These are phyloP conservation scores for Ceuthmochares aereus DNA, from an alignment of 2,113 vertebrate species.

Conservation along the genomic window DNA sequence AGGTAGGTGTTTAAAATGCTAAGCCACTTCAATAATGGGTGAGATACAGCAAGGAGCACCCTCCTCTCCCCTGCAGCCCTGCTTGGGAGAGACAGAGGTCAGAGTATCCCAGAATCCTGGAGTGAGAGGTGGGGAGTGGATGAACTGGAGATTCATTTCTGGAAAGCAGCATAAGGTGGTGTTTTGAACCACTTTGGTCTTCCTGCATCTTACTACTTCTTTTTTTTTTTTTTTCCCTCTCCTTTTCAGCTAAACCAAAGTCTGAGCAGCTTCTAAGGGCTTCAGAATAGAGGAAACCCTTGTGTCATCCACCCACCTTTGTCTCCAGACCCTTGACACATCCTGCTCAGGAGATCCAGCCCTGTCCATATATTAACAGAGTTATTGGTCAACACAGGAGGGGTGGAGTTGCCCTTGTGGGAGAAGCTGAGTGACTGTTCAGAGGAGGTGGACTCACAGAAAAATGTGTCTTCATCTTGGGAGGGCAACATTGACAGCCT, in stretches of 20 bases:
- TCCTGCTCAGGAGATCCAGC: not conserved
- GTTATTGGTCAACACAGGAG: not conserved
- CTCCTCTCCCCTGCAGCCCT: not conserved
- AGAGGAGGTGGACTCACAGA: not conserved
- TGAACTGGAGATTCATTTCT: not conserved
- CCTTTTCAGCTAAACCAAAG: not conserved
- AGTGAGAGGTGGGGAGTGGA: not conserved
- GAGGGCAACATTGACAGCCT: not conserved
- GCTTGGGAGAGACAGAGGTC: not conserved
- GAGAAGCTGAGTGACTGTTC: not conserved
- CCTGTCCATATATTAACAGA: not conserved
- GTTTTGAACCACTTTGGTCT: not conserved
- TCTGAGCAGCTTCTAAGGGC: not conserved
- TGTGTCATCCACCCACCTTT: not conserved
- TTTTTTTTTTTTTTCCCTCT: not conserved
- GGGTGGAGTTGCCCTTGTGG: not conserved
- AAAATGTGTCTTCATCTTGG: not conserved
- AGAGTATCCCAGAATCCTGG: not conserved
- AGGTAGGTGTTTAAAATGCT: not conserved
- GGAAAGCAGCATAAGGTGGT: not conserved
- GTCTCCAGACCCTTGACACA: not conserved
- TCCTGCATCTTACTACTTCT: not conserved
- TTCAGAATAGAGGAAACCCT: not conserved
- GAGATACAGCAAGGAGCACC: not conserved
- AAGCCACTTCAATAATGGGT: rapidly evolving